Percentiles rank a stretch among this genome's conserved stretches.
phyloP scores from a whole-genome alignment of 2,888 invertebrate genomes.

The Drosophila fungiperda region DNA sequence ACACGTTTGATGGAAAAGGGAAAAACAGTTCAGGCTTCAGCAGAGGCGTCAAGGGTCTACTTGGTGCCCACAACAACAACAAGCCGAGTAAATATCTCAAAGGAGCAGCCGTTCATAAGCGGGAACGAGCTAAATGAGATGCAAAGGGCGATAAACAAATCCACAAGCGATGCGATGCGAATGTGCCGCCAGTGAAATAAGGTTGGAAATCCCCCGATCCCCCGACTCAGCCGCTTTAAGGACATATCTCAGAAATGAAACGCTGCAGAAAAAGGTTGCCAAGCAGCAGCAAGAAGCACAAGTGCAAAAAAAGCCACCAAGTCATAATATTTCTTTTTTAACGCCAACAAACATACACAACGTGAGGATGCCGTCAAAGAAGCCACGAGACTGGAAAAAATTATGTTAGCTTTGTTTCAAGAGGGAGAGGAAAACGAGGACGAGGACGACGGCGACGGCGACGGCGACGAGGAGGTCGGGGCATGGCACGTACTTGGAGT shows the following conservation, averaged over 20 bases:
- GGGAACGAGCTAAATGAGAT: slow-evolving; percentile 77
- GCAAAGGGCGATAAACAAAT: slow-evolving; percentile 79
- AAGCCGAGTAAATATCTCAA: slow-evolving; percentile 33
- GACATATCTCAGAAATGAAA: slow-evolving; percentile 40
- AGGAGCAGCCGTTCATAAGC: slow-evolving; percentile 49
- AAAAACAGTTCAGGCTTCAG: slow-evolving; percentile 1
- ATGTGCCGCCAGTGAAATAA: slow-evolving; percentile 63
- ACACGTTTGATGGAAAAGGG: slow-evolving; percentile 34
- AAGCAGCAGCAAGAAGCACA: slow-evolving; percentile 21
- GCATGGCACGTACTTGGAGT: slow-evolving; percentile 73
- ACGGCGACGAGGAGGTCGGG: slow-evolving; percentile 7
- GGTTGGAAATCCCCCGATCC: slow-evolving; percentile 48
- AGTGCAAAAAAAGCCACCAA: slow-evolving; percentile 54
- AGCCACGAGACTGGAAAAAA: slow-evolving; percentile 41
- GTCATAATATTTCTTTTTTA: slow-evolving; percentile 69
- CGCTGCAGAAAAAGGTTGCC: slow-evolving; percentile 52
- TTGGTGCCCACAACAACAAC: slow-evolving; percentile 25
- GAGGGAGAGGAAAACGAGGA: not conserved
- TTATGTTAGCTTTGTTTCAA: slow-evolving; percentile 59
- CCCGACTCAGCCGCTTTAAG: slow-evolving; percentile 47
- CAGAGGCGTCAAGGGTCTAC: slow-evolving; percentile 25
- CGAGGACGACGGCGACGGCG: not conserved
- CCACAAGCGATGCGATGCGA: slow-evolving; percentile 61
- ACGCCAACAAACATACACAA: slow-evolving; percentile 45
- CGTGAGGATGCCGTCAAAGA: slow-evolving; percentile 8